Evolutionary conservation across 2,888 invertebrate genomes (phyloP).

Genomic region (Nymphalis urticae): DNA sequence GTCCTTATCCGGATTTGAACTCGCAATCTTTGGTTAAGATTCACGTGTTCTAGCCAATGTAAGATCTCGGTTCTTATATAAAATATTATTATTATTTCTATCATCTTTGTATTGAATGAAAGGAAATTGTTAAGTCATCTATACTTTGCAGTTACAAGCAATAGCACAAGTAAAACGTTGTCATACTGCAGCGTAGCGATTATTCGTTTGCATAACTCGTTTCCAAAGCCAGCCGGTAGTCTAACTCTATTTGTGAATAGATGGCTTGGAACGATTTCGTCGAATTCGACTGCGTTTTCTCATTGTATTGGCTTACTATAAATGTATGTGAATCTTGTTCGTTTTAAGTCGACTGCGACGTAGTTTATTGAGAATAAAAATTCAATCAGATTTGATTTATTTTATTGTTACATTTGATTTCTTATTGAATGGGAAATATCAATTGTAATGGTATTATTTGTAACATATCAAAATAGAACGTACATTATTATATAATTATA

Average conservation of each 20-base stretch:
- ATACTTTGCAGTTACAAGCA: conserved; percentile 3
- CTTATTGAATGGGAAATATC: neutral
- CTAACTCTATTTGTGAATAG: conserved; percentile 34
- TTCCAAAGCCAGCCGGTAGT: conserved; percentile 21
- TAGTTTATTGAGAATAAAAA: conserved; percentile 1
- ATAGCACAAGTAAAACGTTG: conserved; percentile 17
- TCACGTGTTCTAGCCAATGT: no score
- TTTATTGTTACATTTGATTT: neutral
- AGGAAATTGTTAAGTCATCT: conserved; percentile 11
- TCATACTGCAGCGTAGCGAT: conserved; percentile 19
- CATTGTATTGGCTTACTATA: conserved; percentile 33
- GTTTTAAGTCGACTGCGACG: neutral
- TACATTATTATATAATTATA: no score
- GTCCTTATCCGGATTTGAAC: no score
- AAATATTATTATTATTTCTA: no score
- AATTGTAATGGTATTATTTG: no score
- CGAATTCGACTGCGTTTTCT: conserved; percentile 35
- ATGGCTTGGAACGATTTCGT: conserved; percentile 36
- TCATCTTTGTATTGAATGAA: neutral
- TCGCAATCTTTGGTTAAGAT: no score
- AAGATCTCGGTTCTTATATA: no score
- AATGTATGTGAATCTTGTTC: conserved; percentile 15
- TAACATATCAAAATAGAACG: no score
- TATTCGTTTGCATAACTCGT: conserved; percentile 28
- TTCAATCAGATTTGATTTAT: neutral